Conservation (phyloP, 2,888 invertebrate genomes). For the Leucoma salicis region DNA sequence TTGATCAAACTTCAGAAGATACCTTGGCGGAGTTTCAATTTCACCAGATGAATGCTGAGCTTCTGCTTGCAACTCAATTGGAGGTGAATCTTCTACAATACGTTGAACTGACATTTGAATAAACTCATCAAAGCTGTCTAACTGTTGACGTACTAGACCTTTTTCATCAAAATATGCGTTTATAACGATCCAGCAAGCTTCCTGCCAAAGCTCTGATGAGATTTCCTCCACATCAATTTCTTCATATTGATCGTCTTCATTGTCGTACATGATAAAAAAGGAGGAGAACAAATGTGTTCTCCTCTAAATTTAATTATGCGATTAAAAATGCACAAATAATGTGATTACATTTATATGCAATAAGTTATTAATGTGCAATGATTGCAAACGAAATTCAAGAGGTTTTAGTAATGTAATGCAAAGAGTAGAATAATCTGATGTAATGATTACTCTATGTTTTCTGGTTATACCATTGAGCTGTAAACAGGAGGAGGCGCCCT, state of each 20-base stretch:
- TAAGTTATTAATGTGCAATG: too few relatives aligned
- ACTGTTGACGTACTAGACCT: constrained; percentile 98
- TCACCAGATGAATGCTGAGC: constrained; percentile 97
- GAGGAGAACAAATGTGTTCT: constrained; percentile 25
- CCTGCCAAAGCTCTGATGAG: constrained; percentile 99
- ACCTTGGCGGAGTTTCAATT: constrained; percentile 95
- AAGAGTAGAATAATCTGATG: too few relatives aligned
- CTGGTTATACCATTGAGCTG: too few relatives aligned
- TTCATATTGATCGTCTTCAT: constrained; percentile 85
- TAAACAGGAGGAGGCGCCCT: too few relatives aligned
- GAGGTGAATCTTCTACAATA: constrained; percentile 99
- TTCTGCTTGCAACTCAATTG: constrained; percentile 98
- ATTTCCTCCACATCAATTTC: constrained; percentile 97
- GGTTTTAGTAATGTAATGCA: too few relatives aligned
- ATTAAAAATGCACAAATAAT: not conserved
- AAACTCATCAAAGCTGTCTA: constrained; percentile 99
- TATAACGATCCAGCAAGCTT: constrained; percentile 99
- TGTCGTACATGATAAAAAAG: constrained; percentile 69
- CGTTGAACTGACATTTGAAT: constrained; percentile 99
- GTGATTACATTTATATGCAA: too few relatives aligned
- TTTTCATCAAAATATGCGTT: constrained; percentile 99
- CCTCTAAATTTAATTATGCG: constrained; percentile 9
- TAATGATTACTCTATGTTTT: too few relatives aligned
- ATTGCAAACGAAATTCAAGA: too few relatives aligned
- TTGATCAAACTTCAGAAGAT: constrained; percentile 98